Base-by-base conservation (phyloP, 1,140 invertebrate species). In the Drosophila eugracilis region DNA sequence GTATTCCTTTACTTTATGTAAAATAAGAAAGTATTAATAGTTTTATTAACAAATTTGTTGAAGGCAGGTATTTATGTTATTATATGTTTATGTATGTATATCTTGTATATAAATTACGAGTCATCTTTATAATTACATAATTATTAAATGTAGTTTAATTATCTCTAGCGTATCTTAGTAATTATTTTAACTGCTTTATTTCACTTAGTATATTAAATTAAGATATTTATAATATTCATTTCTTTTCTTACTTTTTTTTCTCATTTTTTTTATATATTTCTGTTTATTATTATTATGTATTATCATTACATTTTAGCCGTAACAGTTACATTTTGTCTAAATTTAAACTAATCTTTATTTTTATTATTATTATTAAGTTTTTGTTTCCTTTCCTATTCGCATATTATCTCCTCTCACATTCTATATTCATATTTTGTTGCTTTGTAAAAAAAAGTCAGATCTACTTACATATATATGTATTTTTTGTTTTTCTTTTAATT, bases 11-110 rank as follows among this genome's bases (percentile, higher is more conserved):
- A 84, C 80, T 85, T 85, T 84, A 85, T 85, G 80, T 84, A 84
- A 84, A 84, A 84, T 84, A 84, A 84, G 80, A 84, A 84, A 84
- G 80, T 84, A 84, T 85, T 84, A 84, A 85, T 84, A 75, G 76
- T 84, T 84, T 85, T 84, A 84, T 80, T 84, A 84, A 84, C 80
- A 84, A 84, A 85, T 84, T 84, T 84, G 80, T 84, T 84, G 80
- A 84, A 84, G 80, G 80, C 80, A 84, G 80, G 80, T 84, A 84
- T 84, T 84, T 80, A 85, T 84, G 80, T 84, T 84, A 85, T 85
- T 83, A 83, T 81, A 77, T 83, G 74, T 81, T 60, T 81, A 52
- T 81, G 71, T 67, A 74, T 77, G 66, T 75, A 78, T 84, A 50
- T 75, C 80, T 84, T 84, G 80, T 84, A 80, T 85, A 85, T 85